phyloP scores from a whole-genome alignment of 2,797 vertebrate species.

The Acipenser oxyrinchus region DNA sequence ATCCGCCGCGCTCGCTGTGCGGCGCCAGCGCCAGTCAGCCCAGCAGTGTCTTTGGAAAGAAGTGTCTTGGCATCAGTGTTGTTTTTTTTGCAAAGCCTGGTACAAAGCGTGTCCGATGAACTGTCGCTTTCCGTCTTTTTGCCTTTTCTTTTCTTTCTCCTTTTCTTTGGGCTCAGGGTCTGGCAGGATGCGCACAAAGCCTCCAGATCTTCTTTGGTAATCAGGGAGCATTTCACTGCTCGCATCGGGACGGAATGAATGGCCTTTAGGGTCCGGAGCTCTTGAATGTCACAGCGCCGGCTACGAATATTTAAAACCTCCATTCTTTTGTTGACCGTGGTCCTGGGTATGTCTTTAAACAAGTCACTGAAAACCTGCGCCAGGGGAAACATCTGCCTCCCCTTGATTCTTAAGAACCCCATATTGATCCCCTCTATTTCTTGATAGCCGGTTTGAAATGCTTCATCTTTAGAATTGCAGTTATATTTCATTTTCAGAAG shows the following conservation, averaged over 20 bases:
- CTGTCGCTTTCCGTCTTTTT: not conserved
- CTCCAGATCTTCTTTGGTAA: conserved; percentile 48
- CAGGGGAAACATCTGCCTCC: conserved; percentile 49
- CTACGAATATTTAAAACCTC: conserved; percentile 46
- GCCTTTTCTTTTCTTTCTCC: conserved; percentile 26
- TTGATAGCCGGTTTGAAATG: conserved; percentile 41
- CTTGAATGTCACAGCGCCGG: conserved; percentile 44
- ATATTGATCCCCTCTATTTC: conserved; percentile 44
- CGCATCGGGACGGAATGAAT: conserved; percentile 44
- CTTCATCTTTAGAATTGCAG: conserved; percentile 23
- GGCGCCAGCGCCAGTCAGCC: conserved; percentile 21
- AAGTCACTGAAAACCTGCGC: conserved; percentile 48
- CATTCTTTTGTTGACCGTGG: conserved; percentile 48
- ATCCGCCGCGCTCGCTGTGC: conserved; percentile 19
- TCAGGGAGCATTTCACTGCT: conserved; percentile 49
- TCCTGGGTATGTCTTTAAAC: conserved; percentile 44
- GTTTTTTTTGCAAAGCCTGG: not conserved
- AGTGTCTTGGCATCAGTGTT: not conserved
- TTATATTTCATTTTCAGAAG: not conserved
- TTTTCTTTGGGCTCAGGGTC: conserved; percentile 29
- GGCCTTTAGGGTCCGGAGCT: conserved; percentile 51
- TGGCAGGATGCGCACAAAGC: conserved; percentile 43
- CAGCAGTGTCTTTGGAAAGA: conserved; percentile 7
- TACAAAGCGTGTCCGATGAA: not conserved
- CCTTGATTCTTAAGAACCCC: conserved; percentile 50